phyloP scores from a whole-genome alignment of 2,888 invertebrate genomes.

The Agonopterix subpropinquella region DNA sequence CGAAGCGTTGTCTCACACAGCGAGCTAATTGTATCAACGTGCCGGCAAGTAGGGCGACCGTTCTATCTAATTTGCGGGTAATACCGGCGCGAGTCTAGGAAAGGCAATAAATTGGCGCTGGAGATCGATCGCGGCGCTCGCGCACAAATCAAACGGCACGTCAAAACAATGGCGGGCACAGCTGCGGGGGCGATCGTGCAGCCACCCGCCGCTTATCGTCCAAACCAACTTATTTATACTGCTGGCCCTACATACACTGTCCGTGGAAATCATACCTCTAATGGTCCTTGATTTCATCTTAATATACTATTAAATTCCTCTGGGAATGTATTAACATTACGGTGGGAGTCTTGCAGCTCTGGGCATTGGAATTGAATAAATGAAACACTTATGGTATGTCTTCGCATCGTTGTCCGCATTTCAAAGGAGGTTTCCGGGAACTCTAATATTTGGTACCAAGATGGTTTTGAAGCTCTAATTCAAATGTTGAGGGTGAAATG shows the following conservation, averaged over 20 bases:
- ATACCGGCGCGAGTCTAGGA: constrained; percentile 42
- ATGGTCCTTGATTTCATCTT: constrained; percentile 1
- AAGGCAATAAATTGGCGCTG: constrained; percentile 58
- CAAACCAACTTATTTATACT: constrained; percentile 26
- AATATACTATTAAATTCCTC: background rate
- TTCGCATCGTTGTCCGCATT: too few species aligned
- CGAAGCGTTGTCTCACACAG: constrained; percentile 2
- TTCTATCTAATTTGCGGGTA: constrained; percentile 49
- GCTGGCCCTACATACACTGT: constrained; percentile 21
- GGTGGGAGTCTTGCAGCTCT: too few species aligned
- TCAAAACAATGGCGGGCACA: constrained; percentile 56
- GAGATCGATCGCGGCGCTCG: constrained; percentile 55
- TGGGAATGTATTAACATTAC: too few species aligned
- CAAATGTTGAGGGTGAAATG: too few species aligned
- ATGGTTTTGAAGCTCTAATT: too few species aligned
- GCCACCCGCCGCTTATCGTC: constrained; percentile 49
- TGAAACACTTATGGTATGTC: too few species aligned
- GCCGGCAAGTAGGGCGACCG: constrained; percentile 43
- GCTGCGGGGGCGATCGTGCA: constrained; percentile 64
- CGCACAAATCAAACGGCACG: constrained; percentile 66
- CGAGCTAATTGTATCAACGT: constrained; percentile 32
- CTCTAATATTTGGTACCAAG: too few species aligned
- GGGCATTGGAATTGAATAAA: too few species aligned
- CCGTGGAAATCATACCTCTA: constrained; percentile 19
- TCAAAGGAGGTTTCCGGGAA: too few species aligned